Evolutionary conservation across 2,888 invertebrate genomes (phyloP).

Genomic region (Parnassius smintheus): DNA sequence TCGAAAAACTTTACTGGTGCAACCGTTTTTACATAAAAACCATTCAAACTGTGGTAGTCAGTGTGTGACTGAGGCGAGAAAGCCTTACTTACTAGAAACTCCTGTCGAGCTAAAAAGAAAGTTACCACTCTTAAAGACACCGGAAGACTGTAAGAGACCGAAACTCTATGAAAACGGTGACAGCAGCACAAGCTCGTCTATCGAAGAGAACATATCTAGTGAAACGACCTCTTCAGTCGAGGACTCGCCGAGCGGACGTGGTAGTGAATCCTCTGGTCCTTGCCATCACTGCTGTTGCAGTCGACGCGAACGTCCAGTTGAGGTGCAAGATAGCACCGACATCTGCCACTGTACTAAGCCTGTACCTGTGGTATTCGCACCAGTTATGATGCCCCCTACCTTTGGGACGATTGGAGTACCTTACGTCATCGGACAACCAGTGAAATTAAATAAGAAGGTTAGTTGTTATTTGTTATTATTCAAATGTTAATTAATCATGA

Average conservation of each 20-base stretch:
- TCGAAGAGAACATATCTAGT: slow-evolving; percentile 24
- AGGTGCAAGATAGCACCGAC: slow-evolving; percentile 22
- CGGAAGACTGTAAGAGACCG: slow-evolving; percentile 59
- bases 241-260: slow-evolving; percentile 13
- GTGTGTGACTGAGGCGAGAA: slow-evolving; percentile 6
- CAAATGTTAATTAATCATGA: no score
- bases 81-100: slow-evolving; percentile 59
- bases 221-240: slow-evolving; percentile 25
- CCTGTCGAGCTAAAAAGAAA: slow-evolving; percentile 66
- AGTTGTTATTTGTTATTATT: slow-evolving; percentile 28
- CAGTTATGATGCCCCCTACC: slow-evolving; percentile 68
- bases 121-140: slow-evolving; percentile 59
- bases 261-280: not conserved
- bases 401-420: slow-evolving; percentile 60
- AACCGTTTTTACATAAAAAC: slow-evolving; percentile 51
- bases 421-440: slow-evolving; percentile 55
- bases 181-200: slow-evolving; percentile 21
- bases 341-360: slow-evolving; percentile 31
- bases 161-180: slow-evolving; percentile 42
- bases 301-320: slow-evolving; percentile 42
- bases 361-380: slow-evolving; percentile 68
- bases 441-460: slow-evolving; percentile 58
- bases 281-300: slow-evolving; percentile 56
- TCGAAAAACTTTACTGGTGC: slow-evolving; percentile 61
- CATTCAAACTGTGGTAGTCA: slow-evolving; percentile 34